A percentile compares a stretch with the other conserved stretches of the same genome.
These are phyloP conservation scores for Nemopilema nomurai DNA, from an alignment of 30 jellyfish, hydroid and myxozoan species.

Conservation along the genomic window DNA sequence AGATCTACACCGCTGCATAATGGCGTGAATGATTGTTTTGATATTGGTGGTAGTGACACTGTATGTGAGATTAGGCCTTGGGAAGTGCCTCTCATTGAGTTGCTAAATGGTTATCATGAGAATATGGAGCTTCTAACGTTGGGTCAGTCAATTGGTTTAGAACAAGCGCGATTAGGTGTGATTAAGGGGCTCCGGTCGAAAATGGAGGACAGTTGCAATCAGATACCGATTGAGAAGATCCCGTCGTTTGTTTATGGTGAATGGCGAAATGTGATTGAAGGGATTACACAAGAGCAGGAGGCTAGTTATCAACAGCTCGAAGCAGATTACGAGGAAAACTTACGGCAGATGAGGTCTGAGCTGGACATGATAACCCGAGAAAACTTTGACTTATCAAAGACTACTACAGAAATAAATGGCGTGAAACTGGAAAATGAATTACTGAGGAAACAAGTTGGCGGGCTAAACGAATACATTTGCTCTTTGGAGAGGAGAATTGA, in stretches of 20 bases:
- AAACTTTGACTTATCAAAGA: slow-evolving; percentile 17
- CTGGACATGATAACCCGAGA: slow-evolving; percentile 25
- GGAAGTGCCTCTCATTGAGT: not conserved
- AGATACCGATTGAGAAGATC: slow-evolving; percentile 45
- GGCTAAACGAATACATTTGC: slow-evolving; percentile 44
- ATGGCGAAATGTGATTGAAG: slow-evolving; percentile 32
- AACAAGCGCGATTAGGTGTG: slow-evolving; percentile 11
- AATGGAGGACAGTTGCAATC: slow-evolving; percentile 42
- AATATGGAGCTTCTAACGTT: slow-evolving; percentile 28
- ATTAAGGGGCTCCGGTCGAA: slow-evolving; percentile 20
- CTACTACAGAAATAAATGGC: slow-evolving; percentile 13
- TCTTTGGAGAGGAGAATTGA: slow-evolving; percentile 52
- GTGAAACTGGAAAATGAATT: slow-evolving; percentile 30
- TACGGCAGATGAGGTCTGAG: slow-evolving; percentile 30
- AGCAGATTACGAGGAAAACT: slow-evolving; percentile 4
- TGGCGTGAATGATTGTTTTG: not conserved
- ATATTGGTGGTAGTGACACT: not conserved
- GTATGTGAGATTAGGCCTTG: not conserved
- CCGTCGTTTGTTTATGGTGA: slow-evolving; percentile 35
- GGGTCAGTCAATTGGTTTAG: slow-evolving; percentile 22
- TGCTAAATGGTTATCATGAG: not conserved
- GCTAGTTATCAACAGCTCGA: slow-evolving; percentile 4
- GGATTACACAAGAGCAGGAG: slow-evolving; percentile 12
- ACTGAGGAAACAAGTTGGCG: slow-evolving; percentile 33
- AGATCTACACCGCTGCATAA: not conserved